Conservation (phyloP, 2,113 vertebrate species). For the Leucopsar rothschildi region DNA sequence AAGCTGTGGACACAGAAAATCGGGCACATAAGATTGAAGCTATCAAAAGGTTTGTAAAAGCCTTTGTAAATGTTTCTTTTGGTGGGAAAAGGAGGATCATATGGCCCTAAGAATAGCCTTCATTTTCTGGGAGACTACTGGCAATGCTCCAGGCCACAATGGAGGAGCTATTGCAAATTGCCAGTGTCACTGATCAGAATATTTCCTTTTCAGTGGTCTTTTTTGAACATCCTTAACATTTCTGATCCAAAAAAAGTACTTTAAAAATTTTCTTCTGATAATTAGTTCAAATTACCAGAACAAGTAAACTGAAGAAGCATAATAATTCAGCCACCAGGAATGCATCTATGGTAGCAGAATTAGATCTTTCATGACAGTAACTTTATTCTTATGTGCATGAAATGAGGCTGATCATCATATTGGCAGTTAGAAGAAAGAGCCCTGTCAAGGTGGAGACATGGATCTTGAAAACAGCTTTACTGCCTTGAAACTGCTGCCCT, state of each 20-base stretch:
- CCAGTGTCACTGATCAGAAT: not conserved
- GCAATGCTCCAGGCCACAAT: not conserved
- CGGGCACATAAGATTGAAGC: constrained; percentile 63
- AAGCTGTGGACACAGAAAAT: constrained; percentile 70
- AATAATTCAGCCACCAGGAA: not conserved
- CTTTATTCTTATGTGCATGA: not conserved
- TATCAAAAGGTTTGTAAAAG: constrained; percentile 69
- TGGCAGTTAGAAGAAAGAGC: not conserved
- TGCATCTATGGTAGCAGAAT: not conserved
- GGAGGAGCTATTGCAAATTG: not conserved
- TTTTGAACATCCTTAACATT: not conserved
- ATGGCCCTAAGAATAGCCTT: not conserved
- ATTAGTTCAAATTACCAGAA: not conserved
- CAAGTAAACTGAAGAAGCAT: not conserved
- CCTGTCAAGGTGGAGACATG: not conserved
- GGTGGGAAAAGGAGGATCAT: not conserved
- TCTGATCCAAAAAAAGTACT: not conserved
- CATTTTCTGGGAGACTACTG: not conserved
- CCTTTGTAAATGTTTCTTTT: not conserved
- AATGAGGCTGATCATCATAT: not conserved
- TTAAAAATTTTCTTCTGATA: not conserved
- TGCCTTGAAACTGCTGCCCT: not conserved
- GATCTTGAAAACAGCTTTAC: not conserved
- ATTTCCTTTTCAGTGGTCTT: not conserved
- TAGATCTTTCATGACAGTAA: not conserved